Evolutionary conservation across 2,113 vertebrate genomes (phyloP).

Genomic region (Salvator merianae): DNA sequence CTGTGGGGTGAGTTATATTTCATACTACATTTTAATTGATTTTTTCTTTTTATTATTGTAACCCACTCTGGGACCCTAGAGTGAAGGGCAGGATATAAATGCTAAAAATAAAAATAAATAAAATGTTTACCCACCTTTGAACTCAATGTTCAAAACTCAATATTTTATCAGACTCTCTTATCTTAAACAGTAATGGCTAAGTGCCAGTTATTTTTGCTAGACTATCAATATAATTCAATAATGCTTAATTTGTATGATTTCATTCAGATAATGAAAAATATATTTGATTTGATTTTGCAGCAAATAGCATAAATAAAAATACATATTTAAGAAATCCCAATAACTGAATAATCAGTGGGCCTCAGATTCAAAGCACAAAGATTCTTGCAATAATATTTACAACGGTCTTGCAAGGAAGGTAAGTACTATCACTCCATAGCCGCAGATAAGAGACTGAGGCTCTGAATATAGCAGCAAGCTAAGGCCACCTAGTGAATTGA

Average conservation of each 20-base stretch:
- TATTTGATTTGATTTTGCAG: not conserved
- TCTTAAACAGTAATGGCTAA: constrained; percentile 1
- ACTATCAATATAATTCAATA: not conserved
- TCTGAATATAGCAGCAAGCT: not conserved
- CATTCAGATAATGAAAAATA: not conserved
- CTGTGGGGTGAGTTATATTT: no score
- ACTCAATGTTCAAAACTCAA: no score
- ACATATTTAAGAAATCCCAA: not conserved
- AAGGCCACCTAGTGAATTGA: constrained; percentile 29
- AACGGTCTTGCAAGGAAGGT: not conserved
- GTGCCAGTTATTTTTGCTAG: rapidly evolving
- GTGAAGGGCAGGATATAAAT: no score
- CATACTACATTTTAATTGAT: no score
- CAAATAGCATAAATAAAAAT: not conserved
- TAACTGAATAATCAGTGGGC: not conserved
- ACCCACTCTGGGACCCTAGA: no score
- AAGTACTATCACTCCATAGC: not conserved
- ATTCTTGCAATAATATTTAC: not conserved
- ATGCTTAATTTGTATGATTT: not conserved
- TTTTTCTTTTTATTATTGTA: no score
- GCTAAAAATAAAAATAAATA: no score
- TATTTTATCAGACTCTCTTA: not conserved
- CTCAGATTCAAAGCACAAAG: not conserved
- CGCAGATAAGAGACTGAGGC: not conserved
- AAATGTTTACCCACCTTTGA: no score